These are phyloP conservation scores for Hypanus sabinus DNA, from an alignment of 2,113 vertebrate genomes.

Conservation along the genomic window DNA sequence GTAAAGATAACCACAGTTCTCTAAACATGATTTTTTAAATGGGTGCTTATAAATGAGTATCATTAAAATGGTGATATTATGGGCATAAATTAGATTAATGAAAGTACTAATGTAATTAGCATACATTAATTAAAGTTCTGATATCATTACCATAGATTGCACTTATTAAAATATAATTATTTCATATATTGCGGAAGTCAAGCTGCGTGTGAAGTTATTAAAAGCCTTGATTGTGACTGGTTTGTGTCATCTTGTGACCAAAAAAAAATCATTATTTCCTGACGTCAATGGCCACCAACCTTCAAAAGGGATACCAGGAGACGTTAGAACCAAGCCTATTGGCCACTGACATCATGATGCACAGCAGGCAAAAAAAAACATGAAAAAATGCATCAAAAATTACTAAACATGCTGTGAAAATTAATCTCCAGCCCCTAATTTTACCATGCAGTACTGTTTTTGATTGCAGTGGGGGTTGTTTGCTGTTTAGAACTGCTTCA, in stretches of 20 bases:
- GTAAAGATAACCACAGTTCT: not conserved
- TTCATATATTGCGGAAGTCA: conserved; percentile 17
- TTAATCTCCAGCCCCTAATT: not conserved
- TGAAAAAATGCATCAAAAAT: not conserved
- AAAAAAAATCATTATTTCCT: not conserved
- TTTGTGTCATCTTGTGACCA: not conserved
- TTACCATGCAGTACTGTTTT: not conserved
- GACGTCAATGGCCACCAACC: not conserved
- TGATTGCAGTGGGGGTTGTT: conserved; percentile 4
- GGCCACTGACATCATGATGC: not conserved
- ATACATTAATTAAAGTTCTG: conserved; percentile 27
- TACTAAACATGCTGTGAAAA: not conserved
- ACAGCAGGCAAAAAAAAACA: not conserved
- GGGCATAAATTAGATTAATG: conserved; percentile 29
- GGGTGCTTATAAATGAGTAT: not conserved
- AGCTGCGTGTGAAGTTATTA: not conserved
- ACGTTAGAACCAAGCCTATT: not conserved
- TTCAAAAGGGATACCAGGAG: not conserved
- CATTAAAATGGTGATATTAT: conserved; percentile 30
- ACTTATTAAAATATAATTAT: conserved; percentile 35
- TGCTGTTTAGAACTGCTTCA: not conserved
- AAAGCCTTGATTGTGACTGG: conserved; percentile 16
- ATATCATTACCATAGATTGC: conserved; percentile 34
- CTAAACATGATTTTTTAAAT: conserved; percentile 17
- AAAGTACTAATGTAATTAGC: not conserved